Evolutionary conservation across 2,888 invertebrate species (phyloP).

Genomic region (Hololepta plana): DNA sequence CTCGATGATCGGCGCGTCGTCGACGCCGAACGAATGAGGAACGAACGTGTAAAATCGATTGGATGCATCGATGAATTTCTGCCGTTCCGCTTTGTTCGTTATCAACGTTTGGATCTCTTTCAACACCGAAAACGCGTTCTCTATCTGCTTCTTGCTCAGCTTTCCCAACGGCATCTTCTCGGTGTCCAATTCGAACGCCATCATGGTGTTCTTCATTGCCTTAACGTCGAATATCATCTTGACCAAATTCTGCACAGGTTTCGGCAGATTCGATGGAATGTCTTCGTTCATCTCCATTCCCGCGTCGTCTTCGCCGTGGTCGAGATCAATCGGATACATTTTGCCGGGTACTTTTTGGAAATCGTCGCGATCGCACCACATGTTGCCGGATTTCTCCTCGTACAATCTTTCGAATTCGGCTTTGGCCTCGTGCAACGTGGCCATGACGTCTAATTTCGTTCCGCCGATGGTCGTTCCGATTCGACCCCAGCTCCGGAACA

Average conservation of each 20-base stretch:
- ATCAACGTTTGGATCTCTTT: constrained; percentile 45
- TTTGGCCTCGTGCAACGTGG: constrained; percentile 36
- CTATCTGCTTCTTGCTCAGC: constrained; percentile 77
- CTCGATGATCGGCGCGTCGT: constrained; percentile 65
- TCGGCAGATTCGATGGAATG: constrained; percentile 45
- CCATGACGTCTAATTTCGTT: constrained; percentile 37
- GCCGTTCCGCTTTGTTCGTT: constrained; percentile 25
- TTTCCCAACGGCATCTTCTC: constrained; percentile 97
- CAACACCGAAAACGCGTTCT: constrained; percentile 67
- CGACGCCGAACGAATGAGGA: constrained; percentile 85
- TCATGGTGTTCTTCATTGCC: constrained; percentile 78
- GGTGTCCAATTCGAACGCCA: constrained; percentile 90
- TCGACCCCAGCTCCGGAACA: constrained; percentile 66
- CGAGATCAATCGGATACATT: constrained; percentile 79
- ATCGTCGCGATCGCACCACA: constrained; percentile 44
- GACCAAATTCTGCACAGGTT: constrained; percentile 67
- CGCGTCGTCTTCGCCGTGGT: constrained; percentile 40
- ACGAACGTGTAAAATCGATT: constrained; percentile 91
- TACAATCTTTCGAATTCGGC: constrained; percentile 35
- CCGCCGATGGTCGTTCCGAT: constrained; percentile 89
- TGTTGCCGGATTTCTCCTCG: constrained; percentile 68
- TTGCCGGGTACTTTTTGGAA: constrained; percentile 53
- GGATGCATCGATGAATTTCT: constrained; percentile 59
- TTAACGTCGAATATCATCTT: constrained; percentile 79
- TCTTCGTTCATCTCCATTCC: constrained; percentile 28